Evolutionary conservation across 2,113 vertebrate genomes (phyloP).

Genomic region (Glaucomys volans): DNA sequence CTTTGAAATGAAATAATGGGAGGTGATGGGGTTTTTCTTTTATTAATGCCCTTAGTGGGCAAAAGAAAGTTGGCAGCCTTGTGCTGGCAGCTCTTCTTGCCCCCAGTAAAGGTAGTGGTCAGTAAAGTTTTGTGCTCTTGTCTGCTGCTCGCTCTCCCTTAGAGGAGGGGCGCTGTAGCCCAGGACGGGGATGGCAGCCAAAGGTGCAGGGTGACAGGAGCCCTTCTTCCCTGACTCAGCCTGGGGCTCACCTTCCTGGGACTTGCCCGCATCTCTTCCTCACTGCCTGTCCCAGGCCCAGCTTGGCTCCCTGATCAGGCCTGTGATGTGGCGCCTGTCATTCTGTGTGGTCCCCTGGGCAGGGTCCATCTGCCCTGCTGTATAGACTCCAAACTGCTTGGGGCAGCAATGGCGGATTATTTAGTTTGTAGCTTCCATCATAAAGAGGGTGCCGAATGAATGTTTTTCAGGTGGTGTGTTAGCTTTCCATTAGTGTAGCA

Average conservation of each 20-base stretch:
- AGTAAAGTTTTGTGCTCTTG: not conserved
- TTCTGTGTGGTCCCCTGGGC: not conserved
- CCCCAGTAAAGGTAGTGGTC: not conserved
- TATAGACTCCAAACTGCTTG: not conserved
- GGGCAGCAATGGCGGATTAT: not conserved
- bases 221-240: not conserved
- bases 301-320: not conserved
- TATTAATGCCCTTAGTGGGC: not conserved
- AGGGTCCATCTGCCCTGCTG: not conserved
- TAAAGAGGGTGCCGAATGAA: not conserved
- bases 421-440: not conserved
- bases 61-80: not conserved
- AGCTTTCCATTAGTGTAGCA: too few species aligned
- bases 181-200: not conserved
- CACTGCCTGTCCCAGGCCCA: accelerated
- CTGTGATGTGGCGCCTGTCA: not conserved
- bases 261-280: not conserved
- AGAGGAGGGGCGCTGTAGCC: not conserved
- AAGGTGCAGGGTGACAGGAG: not conserved
- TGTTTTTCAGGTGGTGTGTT: not conserved
- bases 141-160: not conserved
- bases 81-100: not conserved
- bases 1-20: conserved; percentile 23
- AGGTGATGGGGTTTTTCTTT: not conserved
- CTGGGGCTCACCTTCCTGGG: not conserved